These are phyloP conservation scores for Spinus olivaceus DNA, from an alignment of 2,797 vertebrate species.

Conservation along the genomic window DNA sequence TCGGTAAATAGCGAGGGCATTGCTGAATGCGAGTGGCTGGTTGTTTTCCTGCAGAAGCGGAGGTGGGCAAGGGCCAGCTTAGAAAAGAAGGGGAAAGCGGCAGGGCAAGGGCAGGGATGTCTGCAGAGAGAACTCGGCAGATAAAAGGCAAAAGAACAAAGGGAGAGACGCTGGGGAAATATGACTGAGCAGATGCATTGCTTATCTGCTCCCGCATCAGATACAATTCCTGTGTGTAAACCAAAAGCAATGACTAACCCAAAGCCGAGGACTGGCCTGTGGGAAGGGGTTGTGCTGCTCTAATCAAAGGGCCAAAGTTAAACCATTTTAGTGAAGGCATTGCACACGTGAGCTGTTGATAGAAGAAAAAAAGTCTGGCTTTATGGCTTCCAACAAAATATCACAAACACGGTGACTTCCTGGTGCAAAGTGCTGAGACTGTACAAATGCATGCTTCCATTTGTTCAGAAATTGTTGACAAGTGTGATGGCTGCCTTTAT, in stretches of 20 bases:
- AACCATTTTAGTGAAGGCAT: not conserved
- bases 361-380: not conserved
- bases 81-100: not conserved
- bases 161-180: not conserved
- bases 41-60: not conserved
- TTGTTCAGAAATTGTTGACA: not conserved
- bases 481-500: not conserved
- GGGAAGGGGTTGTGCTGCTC: not conserved
- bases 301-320: not conserved
- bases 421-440: constrained; percentile 31
- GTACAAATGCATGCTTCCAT: not conserved
- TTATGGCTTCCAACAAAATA: not conserved
- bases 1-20: not conserved
- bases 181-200: not conserved
- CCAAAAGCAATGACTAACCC: constrained; percentile 23
- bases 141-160: constrained; percentile 52
- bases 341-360: not conserved
- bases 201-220: constrained; percentile 10
- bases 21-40: not conserved
- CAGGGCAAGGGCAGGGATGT: not conserved
- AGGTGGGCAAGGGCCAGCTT: not conserved
- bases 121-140: not conserved
- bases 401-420: not conserved
- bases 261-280: not conserved
- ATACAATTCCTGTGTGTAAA: constrained; percentile 18